Conservation (phyloP, 2,797 vertebrate genomes). For the Xiphophorus birchmanni region DNA sequence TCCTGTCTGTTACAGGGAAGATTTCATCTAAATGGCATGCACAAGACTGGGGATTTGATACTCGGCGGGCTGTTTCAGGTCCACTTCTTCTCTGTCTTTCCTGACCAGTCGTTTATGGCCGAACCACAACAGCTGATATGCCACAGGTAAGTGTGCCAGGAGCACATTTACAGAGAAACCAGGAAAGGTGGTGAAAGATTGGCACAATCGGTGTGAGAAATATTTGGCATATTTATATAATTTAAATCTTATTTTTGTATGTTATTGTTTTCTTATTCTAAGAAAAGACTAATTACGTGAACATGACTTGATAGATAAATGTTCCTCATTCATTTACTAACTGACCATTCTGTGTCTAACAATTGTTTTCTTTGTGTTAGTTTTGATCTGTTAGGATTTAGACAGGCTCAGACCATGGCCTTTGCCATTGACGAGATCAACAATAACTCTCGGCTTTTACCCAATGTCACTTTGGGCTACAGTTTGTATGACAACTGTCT, state of each 20-base stretch:
- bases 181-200: not conserved
- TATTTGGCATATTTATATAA: not conserved
- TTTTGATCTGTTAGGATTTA: slow-evolving; percentile 64
- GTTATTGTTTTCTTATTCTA: not conserved
- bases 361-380: slow-evolving; percentile 33
- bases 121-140: slow-evolving; percentile 65
- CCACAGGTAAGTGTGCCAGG: slow-evolving; percentile 49
- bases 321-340: not conserved
- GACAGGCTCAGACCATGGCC: slow-evolving; percentile 71
- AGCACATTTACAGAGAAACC: not conserved
- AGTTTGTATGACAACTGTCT: slow-evolving; percentile 73
- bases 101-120: slow-evolving; percentile 67
- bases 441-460: slow-evolving; percentile 57
- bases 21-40: slow-evolving; percentile 66
- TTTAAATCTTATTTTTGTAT: not conserved
- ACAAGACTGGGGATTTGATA: slow-evolving; percentile 68
- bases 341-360: not conserved
- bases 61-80: slow-evolving; percentile 75
- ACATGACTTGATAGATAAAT: not conserved
- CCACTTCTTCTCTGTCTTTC: slow-evolving; percentile 60
- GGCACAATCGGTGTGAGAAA: not conserved
- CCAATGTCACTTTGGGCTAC: slow-evolving; percentile 73
- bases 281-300: not conserved
- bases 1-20: slow-evolving; percentile 40
- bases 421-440: slow-evolving; percentile 78